These are phyloP conservation scores for Indicator maculatus DNA, from an alignment of 2,113 vertebrate genomes.

Conservation along the genomic window DNA sequence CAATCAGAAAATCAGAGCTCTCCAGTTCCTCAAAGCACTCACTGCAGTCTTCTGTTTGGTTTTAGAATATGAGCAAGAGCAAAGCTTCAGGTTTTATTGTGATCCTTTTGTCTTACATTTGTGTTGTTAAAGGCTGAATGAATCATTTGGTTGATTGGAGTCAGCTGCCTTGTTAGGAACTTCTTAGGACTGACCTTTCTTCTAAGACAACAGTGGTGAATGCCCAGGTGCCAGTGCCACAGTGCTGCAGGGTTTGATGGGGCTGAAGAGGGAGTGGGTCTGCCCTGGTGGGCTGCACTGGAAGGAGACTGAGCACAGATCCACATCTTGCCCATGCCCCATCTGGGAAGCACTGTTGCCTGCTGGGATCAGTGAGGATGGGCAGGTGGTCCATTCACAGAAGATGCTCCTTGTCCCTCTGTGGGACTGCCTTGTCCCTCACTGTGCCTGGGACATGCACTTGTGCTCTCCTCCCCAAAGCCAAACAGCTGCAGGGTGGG, in stretches of 20 bases:
- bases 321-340: rapidly evolving
- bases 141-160: not conserved
- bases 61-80: not conserved
- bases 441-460: rapidly evolving
- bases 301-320: rapidly evolving
- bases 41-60: not conserved
- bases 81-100: not conserved
- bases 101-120: not conserved
- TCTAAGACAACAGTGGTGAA: not conserved
- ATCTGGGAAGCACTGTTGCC: not conserved
- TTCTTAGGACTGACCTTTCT: not conserved
- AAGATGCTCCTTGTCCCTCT: rapidly evolving
- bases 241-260: not conserved
- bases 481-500: rapidly evolving
- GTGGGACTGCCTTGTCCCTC: rapidly evolving
- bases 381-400: rapidly evolving
- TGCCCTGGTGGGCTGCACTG: not conserved
- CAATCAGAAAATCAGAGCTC: not conserved
- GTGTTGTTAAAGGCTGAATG: not conserved
- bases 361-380: rapidly evolving
- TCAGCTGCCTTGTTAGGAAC: not conserved
- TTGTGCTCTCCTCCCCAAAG: rapidly evolving
- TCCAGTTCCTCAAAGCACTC: not conserved
- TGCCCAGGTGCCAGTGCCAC: not conserved
- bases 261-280: not conserved